Base-by-base conservation (phyloP, 2,888 invertebrate species). In the Mechanitis mazaeus region DNA sequence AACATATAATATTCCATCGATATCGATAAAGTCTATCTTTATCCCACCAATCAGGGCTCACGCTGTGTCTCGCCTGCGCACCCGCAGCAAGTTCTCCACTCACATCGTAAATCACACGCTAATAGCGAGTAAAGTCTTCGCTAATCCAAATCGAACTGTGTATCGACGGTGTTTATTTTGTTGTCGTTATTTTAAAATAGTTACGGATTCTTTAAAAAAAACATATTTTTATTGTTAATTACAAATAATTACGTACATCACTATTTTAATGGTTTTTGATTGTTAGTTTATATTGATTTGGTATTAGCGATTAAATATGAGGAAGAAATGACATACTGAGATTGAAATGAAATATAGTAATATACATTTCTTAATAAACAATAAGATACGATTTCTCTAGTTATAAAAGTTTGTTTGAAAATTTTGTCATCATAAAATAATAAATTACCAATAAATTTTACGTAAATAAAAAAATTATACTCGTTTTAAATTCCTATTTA, bases 51-150 rank as follows among this genome's bases (percentile, higher is more conserved):
- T 77, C 79, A 78, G 79, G 74, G 77, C 77, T 83, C 85, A 85
- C 83, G 87, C 87, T 82, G 87, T 75, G 86, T 78, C 64, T 77
- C 76, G 76, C 79, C 81, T 77, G 78, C 79, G 79, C 69, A 71
- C 74, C 75, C 75, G 77, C 35, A 35, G 35, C 35, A 35, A 35
- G 81, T 71, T 75, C 78, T 69, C 72, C 75, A 77, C 82, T 84
- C 85, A 82, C 83, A 80, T 86, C 85, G 85, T 89, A 89, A 89
- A 89, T 89, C 87, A 87, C 84, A 66, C 73, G 74, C 84, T 89
- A 89, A 88, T 87, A 87, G 87, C 83, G 83, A 79, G 83, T 84
- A 85, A 86, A 85, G 81, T 84, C 84, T 85, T 86, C 85, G 88
- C 88, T 87, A 88, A 89, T 88, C 86, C 84, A 82, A 83, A 77